A percentile compares a stretch with the other conserved stretches of the same genome.
These are phyloP conservation scores for Thera britannica DNA, from an alignment of 2,888 invertebrate genomes.

Conservation along the genomic window DNA sequence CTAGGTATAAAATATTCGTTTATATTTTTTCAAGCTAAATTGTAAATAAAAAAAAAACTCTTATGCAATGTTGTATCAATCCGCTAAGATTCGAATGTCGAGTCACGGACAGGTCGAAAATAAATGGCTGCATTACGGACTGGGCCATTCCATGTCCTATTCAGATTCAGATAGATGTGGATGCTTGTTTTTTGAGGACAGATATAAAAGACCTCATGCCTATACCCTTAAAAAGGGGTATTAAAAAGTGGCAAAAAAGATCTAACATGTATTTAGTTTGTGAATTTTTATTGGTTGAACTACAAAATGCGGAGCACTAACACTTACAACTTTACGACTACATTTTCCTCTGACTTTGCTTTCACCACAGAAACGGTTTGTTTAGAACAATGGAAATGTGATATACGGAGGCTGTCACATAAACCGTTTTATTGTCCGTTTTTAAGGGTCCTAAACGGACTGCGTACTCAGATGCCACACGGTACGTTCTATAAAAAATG, in stretches of 20 bases:
- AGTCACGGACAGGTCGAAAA: conserved; percentile 4
- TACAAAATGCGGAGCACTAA: no score
- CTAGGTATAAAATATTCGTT: no score
- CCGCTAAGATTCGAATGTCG: conserved; percentile 9
- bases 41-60: not conserved
- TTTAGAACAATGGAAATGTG: not conserved
- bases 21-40: no score
- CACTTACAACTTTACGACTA: not conserved
- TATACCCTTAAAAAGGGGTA: no score
- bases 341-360: not conserved
- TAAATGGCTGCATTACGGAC: conserved; percentile 22
- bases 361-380: conserved; percentile 1
- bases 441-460: conserved; percentile 5
- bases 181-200: no score
- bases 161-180: not conserved
- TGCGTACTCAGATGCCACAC: not conserved
- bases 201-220: no score
- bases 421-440: conserved; percentile 26
- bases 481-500: not conserved
- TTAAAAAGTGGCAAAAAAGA: no score
- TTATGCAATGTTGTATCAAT: conserved; percentile 17
- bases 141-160: conserved; percentile 1
- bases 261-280: no score
- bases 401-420: not conserved
- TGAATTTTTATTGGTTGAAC: no score